phyloP scores from a whole-genome alignment of 2,113 vertebrate species.

The Colistium nudipinnis region DNA sequence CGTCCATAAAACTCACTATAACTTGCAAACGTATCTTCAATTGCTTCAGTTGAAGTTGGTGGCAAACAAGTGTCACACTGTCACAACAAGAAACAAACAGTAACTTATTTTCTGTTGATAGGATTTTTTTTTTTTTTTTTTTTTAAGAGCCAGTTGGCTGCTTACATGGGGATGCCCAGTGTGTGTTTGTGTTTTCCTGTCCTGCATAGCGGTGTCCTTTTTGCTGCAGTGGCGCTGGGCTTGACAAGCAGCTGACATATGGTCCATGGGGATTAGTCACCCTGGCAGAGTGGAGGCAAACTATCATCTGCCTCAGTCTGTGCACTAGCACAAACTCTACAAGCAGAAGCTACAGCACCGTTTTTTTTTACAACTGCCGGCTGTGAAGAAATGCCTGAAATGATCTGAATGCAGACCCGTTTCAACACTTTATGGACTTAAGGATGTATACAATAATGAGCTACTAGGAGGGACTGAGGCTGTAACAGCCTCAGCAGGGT shows the following conservation, averaged over 20 bases:
- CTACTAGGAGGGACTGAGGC: no score
- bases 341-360: conserved; percentile 1
- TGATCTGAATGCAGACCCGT: background rate
- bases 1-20: background rate
- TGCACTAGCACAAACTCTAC: conserved; percentile 42
- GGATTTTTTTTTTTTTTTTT: background rate
- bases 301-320: conserved; percentile 57
- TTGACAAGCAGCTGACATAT: conserved; percentile 70
- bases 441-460: no score
- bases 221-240: conserved; percentile 50
- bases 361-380: background rate
- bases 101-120: conserved; percentile 6
- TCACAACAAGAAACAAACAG: conserved; percentile 15
- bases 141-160: conserved; percentile 13
- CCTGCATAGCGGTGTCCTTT: conserved; percentile 56
- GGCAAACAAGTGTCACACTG: background rate
- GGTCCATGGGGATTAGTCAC: conserved; percentile 71
- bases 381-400: background rate
- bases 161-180: conserved; percentile 66
- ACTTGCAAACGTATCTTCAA: background rate
- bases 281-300: conserved; percentile 51
- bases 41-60: background rate
- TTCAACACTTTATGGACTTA: no score
- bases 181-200: conserved; percentile 45
- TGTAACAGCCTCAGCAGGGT: background rate